Percentiles rank a stretch among this genome's conserved stretches.
These are phyloP conservation scores for Lissocephala sabroskyi DNA, from an alignment of 2,888 invertebrate species.

Conservation along the genomic window DNA sequence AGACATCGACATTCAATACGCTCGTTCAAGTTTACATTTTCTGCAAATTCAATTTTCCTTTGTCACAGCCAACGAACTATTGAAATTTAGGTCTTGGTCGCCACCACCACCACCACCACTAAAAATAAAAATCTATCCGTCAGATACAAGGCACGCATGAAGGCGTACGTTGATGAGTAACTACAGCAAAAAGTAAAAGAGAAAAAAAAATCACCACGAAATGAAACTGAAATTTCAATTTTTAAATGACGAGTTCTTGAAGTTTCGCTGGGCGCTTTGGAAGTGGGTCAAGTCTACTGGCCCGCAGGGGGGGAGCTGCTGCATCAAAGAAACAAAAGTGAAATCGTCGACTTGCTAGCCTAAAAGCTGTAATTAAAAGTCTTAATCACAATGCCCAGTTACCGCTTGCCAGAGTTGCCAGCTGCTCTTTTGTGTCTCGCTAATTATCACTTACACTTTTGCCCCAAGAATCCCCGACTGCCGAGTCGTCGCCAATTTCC, in stretches of 20 bases:
- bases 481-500: too few species aligned
- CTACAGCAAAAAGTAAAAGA: too few species aligned
- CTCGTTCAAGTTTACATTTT: conserved; percentile 27
- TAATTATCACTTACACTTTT: conserved; percentile 49
- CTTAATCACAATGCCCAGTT: conserved; percentile 45
- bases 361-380: conserved; percentile 45
- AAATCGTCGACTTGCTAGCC: conserved; percentile 44
- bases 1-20: conserved; percentile 42
- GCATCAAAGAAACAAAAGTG: too few species aligned
- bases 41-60: conserved; percentile 40
- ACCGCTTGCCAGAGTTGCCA: neutral
- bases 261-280: conserved; percentile 10
- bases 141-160: conserved; percentile 50
- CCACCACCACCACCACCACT: conserved; percentile 3
- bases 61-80: conserved; percentile 27
- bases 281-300: conserved; percentile 57
- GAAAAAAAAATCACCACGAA: too few species aligned
- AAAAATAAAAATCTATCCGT: conserved; percentile 12
- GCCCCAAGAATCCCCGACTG: too few species aligned
- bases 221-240: neutral
- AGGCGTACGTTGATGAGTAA: conserved; percentile 45
- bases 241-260: neutral
- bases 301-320: too few species aligned
- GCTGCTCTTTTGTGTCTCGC: conserved; percentile 4
- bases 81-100: conserved; percentile 56